Evolutionary conservation across 2,113 vertebrate genomes (phyloP), one percentile per base, ranked within the genome.

Genomic region (Ramphastos sulfuratus): DNA sequence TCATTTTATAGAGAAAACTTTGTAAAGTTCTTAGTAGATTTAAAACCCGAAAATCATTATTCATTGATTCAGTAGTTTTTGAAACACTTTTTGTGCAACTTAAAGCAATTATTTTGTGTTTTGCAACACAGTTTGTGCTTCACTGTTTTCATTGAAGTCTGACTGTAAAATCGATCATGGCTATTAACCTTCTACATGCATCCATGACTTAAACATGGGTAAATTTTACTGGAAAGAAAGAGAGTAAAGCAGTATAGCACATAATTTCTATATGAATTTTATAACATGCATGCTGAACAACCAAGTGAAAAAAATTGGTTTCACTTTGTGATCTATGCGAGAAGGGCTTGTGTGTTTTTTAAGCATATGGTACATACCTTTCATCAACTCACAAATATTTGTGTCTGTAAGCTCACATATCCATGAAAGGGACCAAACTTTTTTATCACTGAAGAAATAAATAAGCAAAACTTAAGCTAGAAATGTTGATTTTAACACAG

Each of bases 321-420:
- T 24, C 30, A 70, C 44, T 92, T 72, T 85, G 66, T 71, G 63
- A 71, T 85, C 83, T 75, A 35, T 35, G 61, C 35, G 64, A 31
- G 50, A 28, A 63, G 21, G 15, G n/a, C 77, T 55, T 85, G 28
- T 82, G 14, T 58, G 70, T 71, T 82, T 78, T 64, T 72, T 60
- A 46, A 92, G 77, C 63, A 78, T 56, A 82, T 12, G 93, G 76
- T 63, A 97, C 95, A 37, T 97, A 98, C 98, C 98, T 98, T n/a
- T n/a, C n/a, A n/a, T n/a, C n/a, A n/a, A n/a, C n/a, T n/a, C n/a
- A 92, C 98, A 99, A 97, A 99, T 98, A 97, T 98, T 99, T 98
- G 99, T 98, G 86, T 99, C 98, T 98, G 98, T 99, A 94, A 99
- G 98, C 97, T 99, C 98, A 97, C 98, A 98, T 90, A 99, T 98